These are phyloP conservation scores for Caenorhabditis wallacei DNA, from an alignment of 2,888 invertebrate genomes.

Conservation along the genomic window DNA sequence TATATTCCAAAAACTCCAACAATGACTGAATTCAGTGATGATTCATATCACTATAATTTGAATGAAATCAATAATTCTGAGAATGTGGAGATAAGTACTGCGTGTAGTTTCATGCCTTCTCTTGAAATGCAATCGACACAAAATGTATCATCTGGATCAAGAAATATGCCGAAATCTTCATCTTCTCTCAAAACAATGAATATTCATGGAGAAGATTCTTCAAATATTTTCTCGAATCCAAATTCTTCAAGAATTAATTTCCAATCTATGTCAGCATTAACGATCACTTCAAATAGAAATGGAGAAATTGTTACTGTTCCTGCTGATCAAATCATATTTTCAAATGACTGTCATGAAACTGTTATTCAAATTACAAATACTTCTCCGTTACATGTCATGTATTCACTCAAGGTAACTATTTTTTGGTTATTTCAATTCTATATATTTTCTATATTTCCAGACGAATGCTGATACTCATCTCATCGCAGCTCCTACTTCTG, in stretches of 20 bases:
- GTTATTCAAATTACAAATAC: constrained; percentile 49
- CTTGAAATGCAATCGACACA: constrained; percentile 61
- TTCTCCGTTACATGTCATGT: constrained; percentile 49
- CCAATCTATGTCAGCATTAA: constrained; percentile 60
- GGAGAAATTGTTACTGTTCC: constrained; percentile 45
- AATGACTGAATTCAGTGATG: constrained; percentile 52
- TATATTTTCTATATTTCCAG: constrained; percentile 13
- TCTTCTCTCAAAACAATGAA: constrained; percentile 11
- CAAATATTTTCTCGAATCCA: background rate
- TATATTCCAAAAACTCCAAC: constrained; percentile 44
- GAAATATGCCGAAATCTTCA: background rate
- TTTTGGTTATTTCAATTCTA: background rate
- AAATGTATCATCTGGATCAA: constrained; percentile 12
- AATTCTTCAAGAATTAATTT: constrained; percentile 5
- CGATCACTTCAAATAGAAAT: constrained; percentile 17
- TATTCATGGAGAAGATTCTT: background rate
- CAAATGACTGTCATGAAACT: background rate
- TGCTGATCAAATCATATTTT: constrained; percentile 32
- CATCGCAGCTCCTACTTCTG: constrained; percentile 64
- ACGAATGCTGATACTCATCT: constrained; percentile 63
- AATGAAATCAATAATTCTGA: background rate
- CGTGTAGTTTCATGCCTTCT: constrained; percentile 46
- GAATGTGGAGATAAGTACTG: constrained; percentile 21
- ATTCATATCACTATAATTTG: constrained; percentile 34
- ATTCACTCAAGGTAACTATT: constrained; percentile 45